Base-by-base conservation (phyloP, 2,888 invertebrate genomes). In the Pollenia angustigena region DNA sequence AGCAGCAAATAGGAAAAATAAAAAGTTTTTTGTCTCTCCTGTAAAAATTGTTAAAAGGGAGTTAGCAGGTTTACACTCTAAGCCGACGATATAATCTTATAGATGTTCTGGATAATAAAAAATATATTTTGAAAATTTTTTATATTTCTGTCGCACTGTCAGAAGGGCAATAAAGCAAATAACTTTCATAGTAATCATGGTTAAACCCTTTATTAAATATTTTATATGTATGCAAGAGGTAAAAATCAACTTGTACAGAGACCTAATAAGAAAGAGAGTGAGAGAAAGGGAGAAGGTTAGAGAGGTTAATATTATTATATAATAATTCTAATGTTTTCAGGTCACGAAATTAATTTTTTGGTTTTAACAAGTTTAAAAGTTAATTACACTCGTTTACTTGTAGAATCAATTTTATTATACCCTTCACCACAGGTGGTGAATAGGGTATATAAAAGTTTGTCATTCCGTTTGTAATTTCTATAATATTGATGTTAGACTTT, bases 271-370 rank as follows among this genome's bases (percentile, higher is more conserved):
- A 54, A 10, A 16, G 12, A 44, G 54, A 54, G n/a, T 44, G 54
- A 44, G 44, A 54, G 52, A 75, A n/a, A n/a, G n/a, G n/a, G n/a
- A n/a, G n/a, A n/a, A n/a, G n/a, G n/a, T n/a, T n/a, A n/a, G n/a
- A n/a, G n/a, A 52, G 60, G 46, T 44, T 52, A 64, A 52, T 14
- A 40, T 60, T 14, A 40, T 60, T 4, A 32, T 32, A 32, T 4
- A 32, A 4, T 2, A 4, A 32, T 80, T 46, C 23, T 80, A 71
- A 80, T 62, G 52, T 71, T 62, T 80, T 62, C 12, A 12, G 44
- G 52, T 62, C 80, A 80, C 62, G 80, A 71, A 80, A 80, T 71
- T 44, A 44, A 52, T 44, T 23, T 14, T 62, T 71, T 52, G 62
- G 10, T 52, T 62, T 50, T 48, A 14, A 18, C 11, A 60, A 58